phyloP scores from a whole-genome alignment of 2,113 vertebrate genomes.

The Saguinus imperator region DNA sequence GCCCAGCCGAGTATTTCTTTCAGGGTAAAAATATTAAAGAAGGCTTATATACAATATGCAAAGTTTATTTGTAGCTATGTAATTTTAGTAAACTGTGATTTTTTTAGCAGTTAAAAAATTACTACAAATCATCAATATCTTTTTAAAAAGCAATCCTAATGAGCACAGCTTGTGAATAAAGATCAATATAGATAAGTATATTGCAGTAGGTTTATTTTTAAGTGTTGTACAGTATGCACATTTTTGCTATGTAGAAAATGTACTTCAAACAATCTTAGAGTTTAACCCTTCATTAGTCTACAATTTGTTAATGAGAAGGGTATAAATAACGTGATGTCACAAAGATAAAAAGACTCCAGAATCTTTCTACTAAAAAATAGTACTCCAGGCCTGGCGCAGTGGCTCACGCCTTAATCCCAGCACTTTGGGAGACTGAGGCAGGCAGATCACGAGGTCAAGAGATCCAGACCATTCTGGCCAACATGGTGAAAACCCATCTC shows the following conservation, averaged over 20 bases:
- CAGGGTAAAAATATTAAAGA: background rate
- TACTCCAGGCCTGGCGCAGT: accelerated
- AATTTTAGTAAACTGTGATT: background rate
- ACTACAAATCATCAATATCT: background rate
- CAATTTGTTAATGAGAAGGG: background rate
- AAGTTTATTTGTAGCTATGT: background rate
- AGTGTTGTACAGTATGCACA: background rate
- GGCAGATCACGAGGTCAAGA: too few species aligned
- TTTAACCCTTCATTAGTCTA: background rate
- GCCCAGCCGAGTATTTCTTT: background rate
- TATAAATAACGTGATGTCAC: background rate
- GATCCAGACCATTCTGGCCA: too few species aligned
- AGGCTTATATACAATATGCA: background rate
- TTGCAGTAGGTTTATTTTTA: background rate
- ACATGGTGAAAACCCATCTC: too few species aligned
- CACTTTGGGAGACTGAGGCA: too few species aligned
- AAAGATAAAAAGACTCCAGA: background rate
- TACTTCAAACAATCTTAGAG: background rate
- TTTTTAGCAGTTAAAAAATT: background rate
- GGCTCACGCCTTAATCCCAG: too few species aligned
- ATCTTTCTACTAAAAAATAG: background rate
- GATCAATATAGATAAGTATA: background rate
- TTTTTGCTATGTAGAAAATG: background rate
- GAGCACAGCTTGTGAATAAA: background rate
- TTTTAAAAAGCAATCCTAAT: background rate